Percentiles rank a stretch among this genome's conserved stretches.
These are phyloP conservation scores for Halcyon malimbica DNA, from an alignment of 2,113 vertebrate species.

Conservation along the genomic window DNA sequence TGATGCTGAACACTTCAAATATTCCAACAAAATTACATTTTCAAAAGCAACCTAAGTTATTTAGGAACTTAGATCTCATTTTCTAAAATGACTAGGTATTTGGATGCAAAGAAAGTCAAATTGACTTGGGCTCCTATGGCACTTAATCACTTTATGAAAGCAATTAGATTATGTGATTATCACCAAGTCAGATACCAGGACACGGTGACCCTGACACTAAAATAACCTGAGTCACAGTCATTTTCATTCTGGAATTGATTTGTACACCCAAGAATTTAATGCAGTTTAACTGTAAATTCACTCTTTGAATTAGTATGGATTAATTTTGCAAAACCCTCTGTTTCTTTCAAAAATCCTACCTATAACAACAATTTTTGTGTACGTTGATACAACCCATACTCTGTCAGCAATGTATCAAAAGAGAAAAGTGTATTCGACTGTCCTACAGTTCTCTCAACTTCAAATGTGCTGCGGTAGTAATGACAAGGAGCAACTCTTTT, in stretches of 20 bases:
- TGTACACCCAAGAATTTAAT: background rate
- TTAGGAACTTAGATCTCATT: background rate
- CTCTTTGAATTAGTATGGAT: background rate
- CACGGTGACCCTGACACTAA: background rate
- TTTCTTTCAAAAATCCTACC: background rate
- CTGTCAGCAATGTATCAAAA: background rate
- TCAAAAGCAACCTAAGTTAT: background rate
- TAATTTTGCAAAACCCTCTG: background rate
- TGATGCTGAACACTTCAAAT: background rate
- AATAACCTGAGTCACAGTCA: background rate
- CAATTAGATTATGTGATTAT: background rate
- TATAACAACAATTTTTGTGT: background rate
- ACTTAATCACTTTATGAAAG: background rate
- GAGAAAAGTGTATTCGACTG: background rate
- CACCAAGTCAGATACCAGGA: background rate
- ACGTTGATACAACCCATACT: background rate
- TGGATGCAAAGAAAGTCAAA: background rate
- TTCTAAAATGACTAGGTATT: constrained; percentile 5
- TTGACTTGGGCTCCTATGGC: background rate
- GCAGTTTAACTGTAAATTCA: background rate
- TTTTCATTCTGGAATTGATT: background rate
- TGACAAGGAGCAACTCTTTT: too few relatives aligned
- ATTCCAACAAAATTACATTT: background rate
- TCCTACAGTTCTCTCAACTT: background rate
- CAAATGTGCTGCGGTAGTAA: too few relatives aligned